These are phyloP conservation scores for Cynoglossus semilaevis DNA, from an alignment of 2,113 vertebrate genomes.

Conservation along the genomic window DNA sequence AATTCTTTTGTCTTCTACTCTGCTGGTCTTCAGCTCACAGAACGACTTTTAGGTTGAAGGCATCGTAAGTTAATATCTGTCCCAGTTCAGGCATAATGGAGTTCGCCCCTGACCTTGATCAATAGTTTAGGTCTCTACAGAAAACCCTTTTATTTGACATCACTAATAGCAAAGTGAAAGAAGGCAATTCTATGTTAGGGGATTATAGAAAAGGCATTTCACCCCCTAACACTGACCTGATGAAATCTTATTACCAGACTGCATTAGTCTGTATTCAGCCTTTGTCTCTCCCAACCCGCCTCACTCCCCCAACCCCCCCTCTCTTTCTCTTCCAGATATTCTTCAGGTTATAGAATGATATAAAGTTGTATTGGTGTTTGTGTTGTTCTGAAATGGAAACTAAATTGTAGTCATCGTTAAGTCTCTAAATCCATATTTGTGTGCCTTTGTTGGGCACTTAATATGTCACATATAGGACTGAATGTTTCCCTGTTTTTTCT, in stretches of 20 bases:
- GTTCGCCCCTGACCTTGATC: conserved; percentile 53
- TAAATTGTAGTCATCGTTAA: no score
- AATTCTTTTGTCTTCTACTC: not conserved
- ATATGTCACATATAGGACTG: no score
- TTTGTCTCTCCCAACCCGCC: no score
- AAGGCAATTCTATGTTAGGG: conserved; percentile 4
- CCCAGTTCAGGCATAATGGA: conserved; percentile 48
- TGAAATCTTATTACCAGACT: conserved; percentile 18
- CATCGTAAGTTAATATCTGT: conserved; percentile 53
- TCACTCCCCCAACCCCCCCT: no score
- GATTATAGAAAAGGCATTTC: conserved; percentile 24
- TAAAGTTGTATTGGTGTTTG: no score
- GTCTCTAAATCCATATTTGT: no score
- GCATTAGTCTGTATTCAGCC: not conserved
- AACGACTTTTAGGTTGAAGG: conserved; percentile 42
- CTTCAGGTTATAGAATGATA: no score
- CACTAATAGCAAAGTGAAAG: conserved; percentile 20
- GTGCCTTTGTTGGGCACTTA: no score
- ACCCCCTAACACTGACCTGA: conserved; percentile 8
- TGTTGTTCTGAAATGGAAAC: no score
- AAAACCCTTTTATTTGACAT: conserved; percentile 34
- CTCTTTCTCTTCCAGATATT: no score
- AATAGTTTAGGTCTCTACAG: conserved; percentile 33
- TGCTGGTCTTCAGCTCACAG: conserved; percentile 19
- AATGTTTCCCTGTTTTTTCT: no score